Conservation (phyloP, 2,797 vertebrate species). For the Anas capensis region DNA sequence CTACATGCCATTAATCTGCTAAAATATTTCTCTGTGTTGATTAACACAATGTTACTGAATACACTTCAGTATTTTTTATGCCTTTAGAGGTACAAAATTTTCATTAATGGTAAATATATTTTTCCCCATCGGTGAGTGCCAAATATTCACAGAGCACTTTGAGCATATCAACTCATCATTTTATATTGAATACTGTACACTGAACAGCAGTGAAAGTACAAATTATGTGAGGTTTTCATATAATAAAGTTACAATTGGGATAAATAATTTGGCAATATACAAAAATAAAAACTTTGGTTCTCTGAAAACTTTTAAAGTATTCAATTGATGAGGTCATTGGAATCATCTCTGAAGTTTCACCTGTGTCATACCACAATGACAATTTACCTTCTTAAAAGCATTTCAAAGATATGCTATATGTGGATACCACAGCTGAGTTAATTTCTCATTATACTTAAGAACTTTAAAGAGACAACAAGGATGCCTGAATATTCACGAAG, state of each 20-base stretch:
- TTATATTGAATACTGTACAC: neutral
- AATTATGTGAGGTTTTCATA: neutral
- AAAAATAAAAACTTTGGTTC: neutral
- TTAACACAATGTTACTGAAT: neutral
- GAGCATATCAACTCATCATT: neutral
- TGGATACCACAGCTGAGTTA: neutral
- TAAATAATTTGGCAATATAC: neutral
- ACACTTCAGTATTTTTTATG: neutral
- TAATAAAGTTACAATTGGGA: neutral
- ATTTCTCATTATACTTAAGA: neutral
- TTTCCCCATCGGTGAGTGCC: neutral
- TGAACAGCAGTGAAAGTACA: constrained; percentile 34
- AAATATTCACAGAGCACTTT: neutral
- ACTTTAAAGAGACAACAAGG: neutral
- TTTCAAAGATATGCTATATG: neutral
- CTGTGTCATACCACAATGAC: neutral
- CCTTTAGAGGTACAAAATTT: neutral
- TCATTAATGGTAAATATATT: neutral
- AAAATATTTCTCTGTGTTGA: neutral
- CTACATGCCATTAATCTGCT: neutral
- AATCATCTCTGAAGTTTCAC: neutral
- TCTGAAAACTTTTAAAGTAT: neutral
- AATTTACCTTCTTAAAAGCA: neutral
- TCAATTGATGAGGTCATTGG: neutral
- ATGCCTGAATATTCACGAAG: neutral